These are phyloP conservation scores for Lethocerus indicus DNA, from an alignment of 1,140 invertebrate species.

Conservation along the genomic window DNA sequence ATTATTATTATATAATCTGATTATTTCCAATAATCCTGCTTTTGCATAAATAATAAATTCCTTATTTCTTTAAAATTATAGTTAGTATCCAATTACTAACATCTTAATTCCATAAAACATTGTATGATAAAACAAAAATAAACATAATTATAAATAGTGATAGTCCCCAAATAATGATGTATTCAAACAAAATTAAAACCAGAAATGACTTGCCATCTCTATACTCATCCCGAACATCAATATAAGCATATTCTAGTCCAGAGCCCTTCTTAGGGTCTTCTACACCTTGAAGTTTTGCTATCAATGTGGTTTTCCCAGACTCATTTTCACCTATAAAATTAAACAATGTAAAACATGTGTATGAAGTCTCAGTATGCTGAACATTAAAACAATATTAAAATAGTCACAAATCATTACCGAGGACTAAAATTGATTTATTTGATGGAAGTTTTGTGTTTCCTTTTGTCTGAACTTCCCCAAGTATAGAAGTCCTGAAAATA, in stretches of 20 bases:
- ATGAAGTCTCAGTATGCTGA: constrained; percentile 5
- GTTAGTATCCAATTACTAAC: too few relatives aligned
- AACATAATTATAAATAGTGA: too few relatives aligned
- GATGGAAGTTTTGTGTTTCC: constrained; percentile 84
- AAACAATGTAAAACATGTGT: background rate
- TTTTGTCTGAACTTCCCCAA: constrained; percentile 86
- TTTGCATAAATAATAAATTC: too few relatives aligned
- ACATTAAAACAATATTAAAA: background rate
- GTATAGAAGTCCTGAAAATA: constrained; percentile 64
- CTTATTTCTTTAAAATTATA: too few relatives aligned
- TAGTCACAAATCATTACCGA: constrained; percentile 36
- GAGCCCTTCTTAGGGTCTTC: constrained; percentile 95
- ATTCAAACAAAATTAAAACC: too few relatives aligned
- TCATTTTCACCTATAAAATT: constrained; percentile 65
- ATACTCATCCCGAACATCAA: constrained; percentile 97
- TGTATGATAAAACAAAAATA: too few relatives aligned
- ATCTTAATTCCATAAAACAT: too few relatives aligned
- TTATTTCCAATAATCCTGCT: too few relatives aligned
- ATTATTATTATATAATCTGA: too few relatives aligned
- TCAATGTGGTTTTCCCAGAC: constrained; percentile 92
- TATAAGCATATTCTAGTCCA: constrained; percentile 94
- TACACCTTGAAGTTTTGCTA: constrained; percentile 83
- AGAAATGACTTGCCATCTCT: constrained; percentile 68
- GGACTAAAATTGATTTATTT: constrained; percentile 78
- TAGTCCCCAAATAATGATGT: too few relatives aligned